These are phyloP conservation scores for Syndactyla subalaris DNA, from an alignment of 2,797 vertebrate species.

Conservation along the genomic window DNA sequence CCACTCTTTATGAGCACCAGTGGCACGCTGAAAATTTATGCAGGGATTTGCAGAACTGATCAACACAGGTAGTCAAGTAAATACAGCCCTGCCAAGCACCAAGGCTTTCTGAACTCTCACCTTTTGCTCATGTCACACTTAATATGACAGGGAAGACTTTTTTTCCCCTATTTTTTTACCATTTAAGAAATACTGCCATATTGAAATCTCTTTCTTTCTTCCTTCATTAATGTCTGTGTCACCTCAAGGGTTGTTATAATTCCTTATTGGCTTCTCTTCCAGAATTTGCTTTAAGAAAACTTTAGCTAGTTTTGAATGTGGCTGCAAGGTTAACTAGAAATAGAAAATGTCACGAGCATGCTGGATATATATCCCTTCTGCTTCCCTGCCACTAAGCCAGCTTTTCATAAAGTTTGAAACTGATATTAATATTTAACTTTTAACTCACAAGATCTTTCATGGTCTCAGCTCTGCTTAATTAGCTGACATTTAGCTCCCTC, in stretches of 20 bases:
- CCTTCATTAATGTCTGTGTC: conserved; percentile 37
- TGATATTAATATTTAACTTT: conserved; percentile 68
- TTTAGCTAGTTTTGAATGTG: conserved; percentile 19
- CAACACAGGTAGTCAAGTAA: neutral
- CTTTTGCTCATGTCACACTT: neutral
- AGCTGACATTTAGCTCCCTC: conserved; percentile 57
- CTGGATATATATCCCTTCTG: conserved; percentile 18
- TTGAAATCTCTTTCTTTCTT: conserved; percentile 20
- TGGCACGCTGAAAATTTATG: neutral
- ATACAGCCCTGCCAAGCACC: neutral
- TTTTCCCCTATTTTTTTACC: neutral
- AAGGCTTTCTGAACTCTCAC: neutral
- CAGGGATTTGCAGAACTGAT: neutral
- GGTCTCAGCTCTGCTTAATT: conserved; percentile 58
- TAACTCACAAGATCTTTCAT: conserved; percentile 50
- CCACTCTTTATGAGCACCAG: rapidly evolving
- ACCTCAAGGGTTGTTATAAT: conserved; percentile 30
- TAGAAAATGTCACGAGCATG: conserved; percentile 24
- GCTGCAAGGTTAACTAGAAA: conserved; percentile 34
- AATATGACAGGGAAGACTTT: neutral
- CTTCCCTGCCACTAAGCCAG: conserved; percentile 22
- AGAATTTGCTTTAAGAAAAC: conserved; percentile 43
- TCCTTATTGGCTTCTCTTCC: conserved; percentile 32
- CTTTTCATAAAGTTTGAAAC: conserved; percentile 54
- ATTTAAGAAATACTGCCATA: neutral